These are phyloP conservation scores for Scaptomyza montana DNA, from an alignment of 1,140 invertebrate species.

Conservation along the genomic window DNA sequence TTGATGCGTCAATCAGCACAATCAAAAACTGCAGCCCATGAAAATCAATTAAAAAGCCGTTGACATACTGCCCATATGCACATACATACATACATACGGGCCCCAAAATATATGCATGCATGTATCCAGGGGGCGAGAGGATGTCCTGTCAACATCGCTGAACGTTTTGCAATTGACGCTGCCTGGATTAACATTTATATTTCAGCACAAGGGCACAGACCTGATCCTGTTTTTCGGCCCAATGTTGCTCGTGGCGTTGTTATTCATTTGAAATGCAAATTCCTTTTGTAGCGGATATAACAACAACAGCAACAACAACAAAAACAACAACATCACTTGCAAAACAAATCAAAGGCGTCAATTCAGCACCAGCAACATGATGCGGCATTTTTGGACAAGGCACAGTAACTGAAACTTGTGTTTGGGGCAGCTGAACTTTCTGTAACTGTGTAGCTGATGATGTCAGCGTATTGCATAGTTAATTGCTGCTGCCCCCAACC, in stretches of 20 bases:
- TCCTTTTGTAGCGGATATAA: conserved; percentile 77
- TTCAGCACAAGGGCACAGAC: conserved; percentile 47
- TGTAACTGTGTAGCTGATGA: conserved; percentile 40
- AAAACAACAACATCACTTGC: conserved; percentile 43
- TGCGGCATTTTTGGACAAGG: conserved; percentile 46
- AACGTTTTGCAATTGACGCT: conserved; percentile 80
- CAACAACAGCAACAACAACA: conserved; percentile 49
- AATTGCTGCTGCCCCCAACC: conserved; percentile 54
- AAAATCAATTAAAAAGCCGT: conserved; percentile 82
- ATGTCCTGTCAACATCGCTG: conserved; percentile 67
- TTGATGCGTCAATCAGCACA: conserved; percentile 82
- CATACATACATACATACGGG: neutral
- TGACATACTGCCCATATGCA: conserved; percentile 62
- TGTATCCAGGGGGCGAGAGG: conserved; percentile 12
- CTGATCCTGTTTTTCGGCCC: conserved; percentile 7
- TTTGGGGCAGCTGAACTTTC: neutral
- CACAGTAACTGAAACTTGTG: neutral
- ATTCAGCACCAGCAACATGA: conserved; percentile 46
- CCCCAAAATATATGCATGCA: neutral
- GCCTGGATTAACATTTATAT: conserved; percentile 80
- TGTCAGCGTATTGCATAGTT: conserved; percentile 75
- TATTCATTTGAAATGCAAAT: conserved; percentile 81
- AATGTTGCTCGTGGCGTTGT: conserved; percentile 41
- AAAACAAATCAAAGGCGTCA: conserved; percentile 72
- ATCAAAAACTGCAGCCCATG: conserved; percentile 82